A percentile compares a stretch with the other conserved stretches of the same genome.
Conservation (phyloP, 2,888 invertebrate genomes). For the Leptinotarsa tumamoca region DNA sequence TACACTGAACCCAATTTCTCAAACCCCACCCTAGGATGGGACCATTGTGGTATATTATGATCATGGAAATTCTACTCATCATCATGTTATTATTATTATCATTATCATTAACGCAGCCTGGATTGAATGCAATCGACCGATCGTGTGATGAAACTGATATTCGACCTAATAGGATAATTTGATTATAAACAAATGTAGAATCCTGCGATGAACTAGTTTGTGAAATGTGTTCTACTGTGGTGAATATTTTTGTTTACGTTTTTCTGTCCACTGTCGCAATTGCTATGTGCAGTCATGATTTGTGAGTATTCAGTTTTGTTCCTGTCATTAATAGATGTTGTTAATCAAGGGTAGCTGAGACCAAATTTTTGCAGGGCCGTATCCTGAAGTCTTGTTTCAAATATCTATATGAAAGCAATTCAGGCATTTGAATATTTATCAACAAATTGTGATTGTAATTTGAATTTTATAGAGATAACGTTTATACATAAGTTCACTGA, state of each 20-base stretch:
- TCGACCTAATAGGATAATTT: conserved; percentile 26
- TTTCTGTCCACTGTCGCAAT: conserved; percentile 4
- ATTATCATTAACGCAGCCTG: not conserved
- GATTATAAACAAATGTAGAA: conserved; percentile 28
- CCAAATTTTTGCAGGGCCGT: not conserved
- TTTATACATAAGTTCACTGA: too few relatives aligned
- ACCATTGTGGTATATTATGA: too few relatives aligned
- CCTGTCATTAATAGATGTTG: not conserved
- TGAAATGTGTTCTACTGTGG: conserved; percentile 24
- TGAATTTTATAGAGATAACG: too few relatives aligned
- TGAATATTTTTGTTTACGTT: conserved; percentile 21
- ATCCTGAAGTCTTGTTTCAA: not conserved
- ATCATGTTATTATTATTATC: not conserved
- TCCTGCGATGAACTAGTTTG: conserved; percentile 22
- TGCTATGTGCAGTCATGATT: conserved; percentile 22
- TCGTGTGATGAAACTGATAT: conserved; percentile 27
- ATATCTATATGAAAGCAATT: too few relatives aligned
- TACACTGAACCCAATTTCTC: too few relatives aligned
- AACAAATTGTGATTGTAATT: too few relatives aligned
- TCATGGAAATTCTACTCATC: not conserved
- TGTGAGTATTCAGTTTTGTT: conserved; percentile 4
- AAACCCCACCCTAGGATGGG: too few relatives aligned
- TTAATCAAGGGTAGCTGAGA: not conserved
- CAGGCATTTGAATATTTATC: too few relatives aligned
- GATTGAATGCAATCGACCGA: conserved; percentile 16